Evolutionary conservation across 2,888 invertebrate species (phyloP).

Genomic region (Chaetoderma sp.): DNA sequence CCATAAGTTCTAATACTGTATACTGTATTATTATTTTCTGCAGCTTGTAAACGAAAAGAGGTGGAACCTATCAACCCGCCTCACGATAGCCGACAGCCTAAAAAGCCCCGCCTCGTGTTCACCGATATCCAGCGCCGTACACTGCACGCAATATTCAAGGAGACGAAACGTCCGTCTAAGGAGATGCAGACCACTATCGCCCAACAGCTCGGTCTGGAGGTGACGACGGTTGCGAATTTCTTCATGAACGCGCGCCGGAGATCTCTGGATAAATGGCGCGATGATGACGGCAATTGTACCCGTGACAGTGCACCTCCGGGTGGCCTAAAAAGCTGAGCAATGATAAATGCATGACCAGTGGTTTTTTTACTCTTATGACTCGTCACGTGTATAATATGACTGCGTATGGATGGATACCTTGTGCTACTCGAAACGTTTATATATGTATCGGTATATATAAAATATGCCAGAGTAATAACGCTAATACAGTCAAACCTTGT

Average conservation of each 20-base stretch:
- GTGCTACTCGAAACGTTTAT: too few species aligned
- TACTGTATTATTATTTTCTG: too few species aligned
- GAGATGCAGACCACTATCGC: constrained; percentile 99
- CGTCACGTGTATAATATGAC: too few species aligned
- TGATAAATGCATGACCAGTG: neutral
- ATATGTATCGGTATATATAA: too few species aligned
- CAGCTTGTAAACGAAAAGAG: constrained; percentile 81
- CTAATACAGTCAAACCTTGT: too few species aligned
- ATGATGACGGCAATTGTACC: constrained; percentile 79
- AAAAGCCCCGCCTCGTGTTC: constrained; percentile 99
- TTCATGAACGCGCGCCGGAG: constrained; percentile 99
- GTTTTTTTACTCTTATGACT: neutral
- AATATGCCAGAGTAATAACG: too few species aligned
- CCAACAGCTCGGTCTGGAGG: constrained; percentile 94
- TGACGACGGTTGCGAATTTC: constrained; percentile 98
- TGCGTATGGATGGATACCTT: too few species aligned
- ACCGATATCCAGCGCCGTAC: constrained; percentile 99
- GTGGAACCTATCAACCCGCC: constrained; percentile 50
- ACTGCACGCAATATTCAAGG: constrained; percentile 99
- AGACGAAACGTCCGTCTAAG: constrained; percentile 98
- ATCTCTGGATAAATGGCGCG: constrained; percentile 90
- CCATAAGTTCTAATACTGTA: too few species aligned
- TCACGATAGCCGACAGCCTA: constrained; percentile 78
- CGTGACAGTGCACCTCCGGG: constrained; percentile 50
- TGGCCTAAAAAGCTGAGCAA: constrained; percentile 9